phyloP scores from a whole-genome alignment of 2,888 invertebrate genomes.

The Nymphalis polychloros region DNA sequence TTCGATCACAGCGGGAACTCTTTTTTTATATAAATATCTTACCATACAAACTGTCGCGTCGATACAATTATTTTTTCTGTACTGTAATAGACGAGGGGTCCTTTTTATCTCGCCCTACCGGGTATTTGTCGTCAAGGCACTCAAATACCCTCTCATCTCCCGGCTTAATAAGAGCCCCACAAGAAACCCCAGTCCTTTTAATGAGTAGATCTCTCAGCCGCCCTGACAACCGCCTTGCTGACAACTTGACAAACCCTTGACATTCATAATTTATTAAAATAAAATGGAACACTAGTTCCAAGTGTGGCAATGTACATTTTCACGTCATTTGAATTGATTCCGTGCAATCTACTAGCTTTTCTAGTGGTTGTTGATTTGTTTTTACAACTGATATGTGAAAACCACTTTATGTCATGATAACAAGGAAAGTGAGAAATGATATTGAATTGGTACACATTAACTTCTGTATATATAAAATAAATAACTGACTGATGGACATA shows the following conservation, averaged over 20 bases:
- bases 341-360: too few relatives aligned
- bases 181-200: constrained; percentile 62
- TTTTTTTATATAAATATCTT: too few relatives aligned
- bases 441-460: too few relatives aligned
- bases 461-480: too few relatives aligned
- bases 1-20: too few relatives aligned
- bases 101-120: constrained; percentile 28
- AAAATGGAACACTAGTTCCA: constrained; percentile 16
- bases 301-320: background rate
- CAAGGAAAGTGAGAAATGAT: too few relatives aligned
- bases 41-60: background rate
- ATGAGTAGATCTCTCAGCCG: constrained; percentile 56
- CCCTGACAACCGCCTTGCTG: constrained; percentile 29
- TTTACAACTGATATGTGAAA: too few relatives aligned
- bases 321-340: background rate
- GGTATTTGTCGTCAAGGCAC: constrained; percentile 43
- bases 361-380: too few relatives aligned
- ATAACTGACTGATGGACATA: too few relatives aligned
- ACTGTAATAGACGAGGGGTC: background rate
- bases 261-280: constrained; percentile 31
- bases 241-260: constrained; percentile 24
- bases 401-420: too few relatives aligned
- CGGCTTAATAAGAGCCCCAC: constrained; percentile 61
- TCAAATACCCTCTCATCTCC: constrained; percentile 53
- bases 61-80: background rate